Conservation (phyloP, 2,113 vertebrate species). For the Chaetodon trifascialis region DNA sequence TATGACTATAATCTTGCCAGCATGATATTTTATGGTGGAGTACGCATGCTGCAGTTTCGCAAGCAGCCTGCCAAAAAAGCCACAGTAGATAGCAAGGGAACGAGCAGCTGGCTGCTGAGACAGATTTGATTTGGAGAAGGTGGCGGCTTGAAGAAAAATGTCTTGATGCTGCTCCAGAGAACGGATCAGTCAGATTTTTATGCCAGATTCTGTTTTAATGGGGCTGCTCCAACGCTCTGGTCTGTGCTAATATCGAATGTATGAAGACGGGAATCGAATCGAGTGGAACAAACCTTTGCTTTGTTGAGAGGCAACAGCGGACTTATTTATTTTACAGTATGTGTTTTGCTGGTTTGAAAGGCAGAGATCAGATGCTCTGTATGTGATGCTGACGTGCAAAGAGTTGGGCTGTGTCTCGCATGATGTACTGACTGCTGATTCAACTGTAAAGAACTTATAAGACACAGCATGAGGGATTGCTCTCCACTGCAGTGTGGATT, state of each 20-base stretch:
- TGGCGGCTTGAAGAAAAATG: constrained; percentile 42
- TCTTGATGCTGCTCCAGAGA: constrained; percentile 34
- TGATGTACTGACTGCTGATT: constrained; percentile 58
- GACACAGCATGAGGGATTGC: constrained; percentile 30
- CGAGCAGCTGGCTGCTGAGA: constrained; percentile 36
- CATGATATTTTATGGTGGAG: constrained; percentile 42
- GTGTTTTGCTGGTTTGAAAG: constrained; percentile 28
- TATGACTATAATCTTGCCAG: constrained; percentile 49
- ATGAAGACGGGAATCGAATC: background rate
- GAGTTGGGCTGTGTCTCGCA: constrained; percentile 1
- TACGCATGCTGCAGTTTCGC: constrained; percentile 28
- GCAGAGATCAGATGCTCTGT: background rate
- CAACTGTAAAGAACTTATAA: constrained; percentile 16
- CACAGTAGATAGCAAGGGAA: constrained; percentile 15
- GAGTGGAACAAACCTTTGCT: background rate
- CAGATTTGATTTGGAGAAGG: constrained; percentile 43
- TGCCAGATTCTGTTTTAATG: constrained; percentile 30
- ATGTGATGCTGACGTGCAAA: constrained; percentile 6
- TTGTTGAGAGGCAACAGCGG: constrained; percentile 2
- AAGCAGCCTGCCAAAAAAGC: constrained; percentile 34
- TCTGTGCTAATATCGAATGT: constrained; percentile 6
- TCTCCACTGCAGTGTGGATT: constrained; percentile 32
- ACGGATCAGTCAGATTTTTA: constrained; percentile 30
- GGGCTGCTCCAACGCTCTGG: background rate
- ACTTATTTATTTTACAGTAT: background rate